Conservation (phyloP, 2,113 vertebrate genomes). For the Syngnathus scovelli region DNA sequence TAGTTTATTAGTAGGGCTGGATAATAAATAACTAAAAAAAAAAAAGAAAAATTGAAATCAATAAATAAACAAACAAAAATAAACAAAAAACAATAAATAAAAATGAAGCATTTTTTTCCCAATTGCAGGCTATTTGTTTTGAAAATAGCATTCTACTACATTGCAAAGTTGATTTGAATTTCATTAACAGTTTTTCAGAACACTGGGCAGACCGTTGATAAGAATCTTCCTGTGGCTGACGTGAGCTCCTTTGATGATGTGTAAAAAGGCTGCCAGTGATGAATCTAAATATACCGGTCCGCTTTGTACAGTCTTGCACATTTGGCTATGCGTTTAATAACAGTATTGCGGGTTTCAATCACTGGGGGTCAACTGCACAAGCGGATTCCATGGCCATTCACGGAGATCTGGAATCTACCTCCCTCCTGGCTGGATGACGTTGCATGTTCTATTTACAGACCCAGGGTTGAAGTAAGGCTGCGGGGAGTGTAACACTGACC, state of each 20-base stretch:
- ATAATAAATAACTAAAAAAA: neutral
- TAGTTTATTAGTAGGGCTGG: neutral
- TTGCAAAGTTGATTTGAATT: too few relatives aligned
- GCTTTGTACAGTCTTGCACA: slow-evolving; percentile 47
- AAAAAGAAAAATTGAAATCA: neutral
- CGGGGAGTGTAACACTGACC: slow-evolving; percentile 75
- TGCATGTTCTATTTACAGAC: slow-evolving; percentile 72
- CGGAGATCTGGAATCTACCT: slow-evolving; percentile 62
- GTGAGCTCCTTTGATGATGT: slow-evolving; percentile 52
- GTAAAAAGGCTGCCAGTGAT: slow-evolving; percentile 35
- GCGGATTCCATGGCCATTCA: slow-evolving; percentile 64
- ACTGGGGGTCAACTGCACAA: slow-evolving; percentile 55
- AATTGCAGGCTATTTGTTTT: too few relatives aligned
- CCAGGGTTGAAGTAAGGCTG: slow-evolving; percentile 70
- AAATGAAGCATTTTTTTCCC: too few relatives aligned
- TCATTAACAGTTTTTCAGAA: neutral
- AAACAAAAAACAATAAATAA: too few relatives aligned
- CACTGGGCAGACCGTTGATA: slow-evolving; percentile 43
- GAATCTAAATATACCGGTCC: slow-evolving; percentile 36
- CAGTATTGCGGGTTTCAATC: slow-evolving; percentile 61
- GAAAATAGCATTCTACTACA: too few relatives aligned
- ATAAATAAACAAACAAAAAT: too few relatives aligned
- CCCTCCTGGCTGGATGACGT: slow-evolving; percentile 65
- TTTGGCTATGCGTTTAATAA: slow-evolving; percentile 66
- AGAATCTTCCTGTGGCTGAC: slow-evolving; percentile 47